A percentile compares a stretch with the other conserved stretches of the same genome.
These are phyloP conservation scores for Scaptomyza cyrtandrae DNA, from an alignment of 2,888 invertebrate species.

Conservation along the genomic window DNA sequence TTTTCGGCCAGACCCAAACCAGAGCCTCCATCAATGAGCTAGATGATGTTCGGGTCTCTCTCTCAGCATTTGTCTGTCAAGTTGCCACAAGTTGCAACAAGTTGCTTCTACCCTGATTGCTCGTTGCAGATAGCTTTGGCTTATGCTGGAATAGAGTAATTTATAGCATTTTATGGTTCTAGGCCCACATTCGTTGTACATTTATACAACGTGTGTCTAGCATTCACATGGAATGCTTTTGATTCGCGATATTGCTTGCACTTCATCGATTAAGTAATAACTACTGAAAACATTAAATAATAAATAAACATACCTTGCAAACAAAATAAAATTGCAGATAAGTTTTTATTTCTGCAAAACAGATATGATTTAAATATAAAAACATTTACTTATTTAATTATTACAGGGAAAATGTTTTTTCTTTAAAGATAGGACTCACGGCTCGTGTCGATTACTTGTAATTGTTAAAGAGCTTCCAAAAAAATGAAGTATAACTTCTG, in stretches of 20 bases:
- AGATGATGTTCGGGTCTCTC: not conserved
- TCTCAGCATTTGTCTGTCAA: not conserved
- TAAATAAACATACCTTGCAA: not conserved
- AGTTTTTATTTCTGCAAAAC: too few species aligned
- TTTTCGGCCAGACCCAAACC: slow-evolving; percentile 46
- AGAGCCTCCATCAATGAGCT: slow-evolving; percentile 8
- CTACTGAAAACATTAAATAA: not conserved
- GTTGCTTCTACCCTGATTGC: slow-evolving; percentile 46
- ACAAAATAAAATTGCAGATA: too few species aligned
- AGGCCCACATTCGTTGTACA: slow-evolving; percentile 53
- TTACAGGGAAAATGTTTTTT: too few species aligned
- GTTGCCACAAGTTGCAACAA: slow-evolving; percentile 6
- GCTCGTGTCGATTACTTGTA: too few species aligned
- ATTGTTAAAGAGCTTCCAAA: too few species aligned
- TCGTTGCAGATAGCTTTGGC: slow-evolving; percentile 52
- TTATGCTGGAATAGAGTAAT: slow-evolving; percentile 71
- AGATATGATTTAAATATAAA: too few species aligned
- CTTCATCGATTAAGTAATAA: slow-evolving; percentile 45
- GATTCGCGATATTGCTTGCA: slow-evolving; percentile 56
- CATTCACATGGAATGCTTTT: slow-evolving; percentile 66
- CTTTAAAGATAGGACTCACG: too few species aligned
- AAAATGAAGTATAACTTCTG: too few species aligned
- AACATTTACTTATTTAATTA: too few species aligned
- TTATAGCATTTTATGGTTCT: slow-evolving; percentile 68
- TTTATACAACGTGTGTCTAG: slow-evolving; percentile 59